phyloP scores from a whole-genome alignment of 2,113 vertebrate species.

The Girardinichthys multiradiatus region DNA sequence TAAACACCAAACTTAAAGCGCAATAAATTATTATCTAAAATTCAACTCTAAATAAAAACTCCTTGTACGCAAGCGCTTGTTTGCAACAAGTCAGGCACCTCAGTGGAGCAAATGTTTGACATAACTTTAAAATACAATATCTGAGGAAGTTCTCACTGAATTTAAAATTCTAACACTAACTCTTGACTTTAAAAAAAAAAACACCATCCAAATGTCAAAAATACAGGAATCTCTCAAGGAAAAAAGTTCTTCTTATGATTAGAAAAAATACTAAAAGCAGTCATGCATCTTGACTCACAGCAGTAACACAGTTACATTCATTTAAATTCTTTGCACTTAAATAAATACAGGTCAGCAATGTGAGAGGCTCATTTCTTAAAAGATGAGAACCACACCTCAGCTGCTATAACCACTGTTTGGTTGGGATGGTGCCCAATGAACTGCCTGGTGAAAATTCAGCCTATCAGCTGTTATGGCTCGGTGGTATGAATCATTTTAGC shows the following conservation, averaged over 20 bases:
- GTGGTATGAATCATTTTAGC: slow-evolving; percentile 22
- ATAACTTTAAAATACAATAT: too few species aligned
- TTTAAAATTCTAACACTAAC: too few species aligned
- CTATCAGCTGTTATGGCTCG: slow-evolving; percentile 21
- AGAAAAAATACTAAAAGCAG: background rate
- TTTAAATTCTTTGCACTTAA: background rate
- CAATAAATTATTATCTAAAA: too few species aligned
- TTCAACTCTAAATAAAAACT: too few species aligned
- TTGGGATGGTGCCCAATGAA: background rate
- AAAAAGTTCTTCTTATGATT: background rate
- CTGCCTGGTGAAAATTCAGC: background rate
- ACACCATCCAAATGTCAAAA: background rate
- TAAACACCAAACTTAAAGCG: too few species aligned
- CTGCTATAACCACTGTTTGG: background rate
- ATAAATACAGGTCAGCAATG: background rate
- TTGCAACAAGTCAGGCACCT: too few species aligned
- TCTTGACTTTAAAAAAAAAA: too few species aligned
- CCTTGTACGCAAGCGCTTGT: too few species aligned
- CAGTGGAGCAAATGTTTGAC: too few species aligned
- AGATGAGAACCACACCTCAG: background rate
- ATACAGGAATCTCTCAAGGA: background rate
- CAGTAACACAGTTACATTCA: background rate
- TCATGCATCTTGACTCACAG: background rate
- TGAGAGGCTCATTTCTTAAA: background rate
- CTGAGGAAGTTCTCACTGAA: too few species aligned